Evolutionary conservation across 2,888 invertebrate genomes (phyloP).

Genomic region (Elysia crispata): DNA sequence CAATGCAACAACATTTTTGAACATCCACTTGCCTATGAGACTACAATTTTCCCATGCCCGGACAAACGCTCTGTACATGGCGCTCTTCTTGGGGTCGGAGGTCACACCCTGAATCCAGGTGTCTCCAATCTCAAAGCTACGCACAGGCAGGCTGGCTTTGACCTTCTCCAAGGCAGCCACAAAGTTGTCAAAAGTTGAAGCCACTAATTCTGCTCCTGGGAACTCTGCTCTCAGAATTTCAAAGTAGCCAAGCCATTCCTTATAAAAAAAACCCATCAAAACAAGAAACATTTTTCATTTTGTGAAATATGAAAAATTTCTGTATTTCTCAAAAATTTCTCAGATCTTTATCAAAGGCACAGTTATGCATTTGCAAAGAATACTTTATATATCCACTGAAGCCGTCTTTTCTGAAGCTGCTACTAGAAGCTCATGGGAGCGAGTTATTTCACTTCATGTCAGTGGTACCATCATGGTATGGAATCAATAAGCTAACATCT

Average conservation of each 20-base stretch:
- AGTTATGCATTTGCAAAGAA: neutral
- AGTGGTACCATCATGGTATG: too few relatives aligned
- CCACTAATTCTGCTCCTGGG: conserved; percentile 65
- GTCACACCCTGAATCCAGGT: conserved; percentile 74
- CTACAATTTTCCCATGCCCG: conserved; percentile 56
- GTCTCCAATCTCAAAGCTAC: conserved; percentile 69
- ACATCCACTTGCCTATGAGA: neutral
- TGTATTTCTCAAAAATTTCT: too few relatives aligned
- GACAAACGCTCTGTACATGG: conserved; percentile 61
- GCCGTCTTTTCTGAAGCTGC: too few relatives aligned
- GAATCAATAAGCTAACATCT: too few relatives aligned
- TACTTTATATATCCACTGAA: too few relatives aligned
- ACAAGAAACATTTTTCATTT: neutral
- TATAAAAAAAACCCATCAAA: conserved; percentile 11
- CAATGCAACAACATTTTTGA: too few relatives aligned
- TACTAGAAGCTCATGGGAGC: too few relatives aligned
- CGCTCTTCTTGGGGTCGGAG: conserved; percentile 71
- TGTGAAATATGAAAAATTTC: too few relatives aligned
- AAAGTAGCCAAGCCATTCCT: conserved; percentile 70
- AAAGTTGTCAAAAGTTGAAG: conserved; percentile 70
- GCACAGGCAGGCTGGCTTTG: conserved; percentile 57
- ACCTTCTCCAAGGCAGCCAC: conserved; percentile 60
- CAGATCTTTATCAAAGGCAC: neutral
- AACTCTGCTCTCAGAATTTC: conserved; percentile 69
- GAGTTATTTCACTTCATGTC: too few relatives aligned